Base-by-base conservation (phyloP, 2,888 invertebrate genomes). In the Eupithecia insigniata region DNA sequence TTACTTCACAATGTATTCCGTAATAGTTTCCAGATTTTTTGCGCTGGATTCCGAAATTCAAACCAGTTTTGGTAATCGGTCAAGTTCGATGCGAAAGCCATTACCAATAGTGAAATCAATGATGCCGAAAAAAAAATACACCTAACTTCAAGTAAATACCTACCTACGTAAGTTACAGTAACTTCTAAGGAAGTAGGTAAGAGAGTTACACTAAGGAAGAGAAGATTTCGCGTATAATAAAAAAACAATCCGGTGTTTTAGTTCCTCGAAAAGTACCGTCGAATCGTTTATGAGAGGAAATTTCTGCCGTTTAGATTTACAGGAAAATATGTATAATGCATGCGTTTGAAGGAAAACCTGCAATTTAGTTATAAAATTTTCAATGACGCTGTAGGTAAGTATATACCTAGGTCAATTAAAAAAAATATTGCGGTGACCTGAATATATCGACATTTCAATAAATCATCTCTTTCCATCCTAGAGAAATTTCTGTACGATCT, bases 51-150 rank as follows among this genome's bases (percentile, higher is more conserved):
- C 76, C 74, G 71, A 80, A 78, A 77, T 77, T 71, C 74, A 77
- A 82, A 81, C 79, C 72, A 61, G 78, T 77, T 84, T 82, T 81
- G 79, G 77, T 82, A 84, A 78, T 80, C 80, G 83, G 83, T 82
- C 83, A 84, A 85, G 84, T 85, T 84, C 83, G 84, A 76, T 74
- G 55, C 55, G 55, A 55, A 55, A 55, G 55, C 26, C 12, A 51
- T 12, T 51, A 51, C 22, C 12, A 14, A 55, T 14, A 55, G 55
- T 55, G 22, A 22, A 55, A 55, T 26, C 4, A 55, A 55, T 26
- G 12, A 26, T 26, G 22, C 55, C 12, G 26, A 22, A 22, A 55
- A 55, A 55, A 7, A n/a, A 10, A 2, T 22, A 8, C 26, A 14
- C 14, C 26, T 22, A 12, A 51, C 22, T 51, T n/a, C 3, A 46